Percentiles rank a stretch among this genome's conserved stretches.
phyloP scores from a whole-genome alignment of 92 coral and sea anemone genomes.

The Paragorgia papillata region DNA sequence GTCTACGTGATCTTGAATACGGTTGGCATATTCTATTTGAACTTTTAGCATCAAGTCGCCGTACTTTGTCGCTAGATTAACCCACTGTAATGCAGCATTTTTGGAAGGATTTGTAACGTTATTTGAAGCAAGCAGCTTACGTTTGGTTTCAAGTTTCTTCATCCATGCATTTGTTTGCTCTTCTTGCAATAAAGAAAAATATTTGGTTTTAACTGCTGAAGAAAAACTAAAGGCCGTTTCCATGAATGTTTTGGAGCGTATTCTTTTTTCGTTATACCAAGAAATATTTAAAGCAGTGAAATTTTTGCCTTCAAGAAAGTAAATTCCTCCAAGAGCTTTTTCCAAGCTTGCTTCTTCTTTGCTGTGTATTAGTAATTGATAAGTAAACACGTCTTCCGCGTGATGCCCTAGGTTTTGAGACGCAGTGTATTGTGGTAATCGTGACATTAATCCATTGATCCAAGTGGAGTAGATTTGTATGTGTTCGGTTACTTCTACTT shows the following conservation, averaged over 20 bases:
- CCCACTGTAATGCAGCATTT: background rate
- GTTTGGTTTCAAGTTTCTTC: background rate
- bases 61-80: conserved; percentile 11
- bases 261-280: conserved; percentile 31
- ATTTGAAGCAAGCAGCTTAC: background rate
- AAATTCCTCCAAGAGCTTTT: conserved; percentile 26
- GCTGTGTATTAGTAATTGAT: conserved; percentile 18
- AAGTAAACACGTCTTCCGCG: conserved; percentile 2
- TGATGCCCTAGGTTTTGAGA: background rate
- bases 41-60: conserved; percentile 6
- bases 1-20: background rate
- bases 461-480: background rate
- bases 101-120: background rate
- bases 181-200: background rate
- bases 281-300: background rate
- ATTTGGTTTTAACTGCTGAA: background rate
- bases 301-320: background rate
- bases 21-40: conserved; percentile 4
- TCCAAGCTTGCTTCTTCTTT: conserved; percentile 40
- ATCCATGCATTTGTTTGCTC: background rate
- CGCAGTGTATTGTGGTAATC: background rate
- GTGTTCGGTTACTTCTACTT: background rate
- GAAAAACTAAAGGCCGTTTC: conserved; percentile 4
- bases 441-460: conserved; percentile 11
- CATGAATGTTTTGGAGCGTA: background rate